These are phyloP conservation scores for Typhlichthys eigenmanni DNA, from an alignment of 2,797 vertebrate genomes.

Conservation along the genomic window DNA sequence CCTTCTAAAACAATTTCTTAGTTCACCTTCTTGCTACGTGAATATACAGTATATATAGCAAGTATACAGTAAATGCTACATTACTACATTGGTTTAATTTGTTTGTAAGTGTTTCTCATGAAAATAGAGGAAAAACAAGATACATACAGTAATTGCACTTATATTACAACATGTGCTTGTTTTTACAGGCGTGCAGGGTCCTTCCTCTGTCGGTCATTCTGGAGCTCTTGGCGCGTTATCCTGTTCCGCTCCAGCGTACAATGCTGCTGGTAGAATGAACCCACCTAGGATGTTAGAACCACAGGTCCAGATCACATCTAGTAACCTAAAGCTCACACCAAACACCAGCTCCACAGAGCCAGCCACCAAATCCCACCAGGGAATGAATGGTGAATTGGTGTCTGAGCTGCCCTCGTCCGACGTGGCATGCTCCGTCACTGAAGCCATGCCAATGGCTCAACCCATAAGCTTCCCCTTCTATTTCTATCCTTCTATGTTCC, in stretches of 20 bases:
- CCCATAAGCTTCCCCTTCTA: conserved; percentile 56
- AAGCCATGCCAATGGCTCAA: conserved; percentile 58
- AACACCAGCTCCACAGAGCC: conserved; percentile 57
- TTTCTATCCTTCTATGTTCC: conserved; percentile 50
- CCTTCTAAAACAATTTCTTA: too few relatives aligned
- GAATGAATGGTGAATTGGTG: conserved; percentile 47
- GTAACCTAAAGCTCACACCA: conserved; percentile 55
- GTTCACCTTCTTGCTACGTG: too few relatives aligned
- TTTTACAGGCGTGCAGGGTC: conserved; percentile 64
- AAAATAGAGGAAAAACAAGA: too few relatives aligned
- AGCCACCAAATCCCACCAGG: conserved; percentile 56
- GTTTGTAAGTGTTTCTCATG: too few relatives aligned
- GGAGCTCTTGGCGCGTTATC: conserved; percentile 65
- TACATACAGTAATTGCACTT: too few relatives aligned
- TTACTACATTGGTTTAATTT: too few relatives aligned
- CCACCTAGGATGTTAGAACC: not conserved
- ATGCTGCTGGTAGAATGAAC: not conserved
- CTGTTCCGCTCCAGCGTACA: conserved; percentile 55
- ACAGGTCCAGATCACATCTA: conserved; percentile 5
- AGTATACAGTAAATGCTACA: too few relatives aligned
- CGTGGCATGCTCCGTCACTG: conserved; percentile 50
- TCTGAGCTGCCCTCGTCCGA: conserved; percentile 48
- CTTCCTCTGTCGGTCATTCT: conserved; percentile 36
- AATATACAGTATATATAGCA: too few relatives aligned
- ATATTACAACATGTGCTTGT: conserved; percentile 38